Evolutionary conservation across 2,113 vertebrate species (phyloP), one percentile per base, ranked within the genome.

Genomic region (Atractosteus spatula): DNA sequence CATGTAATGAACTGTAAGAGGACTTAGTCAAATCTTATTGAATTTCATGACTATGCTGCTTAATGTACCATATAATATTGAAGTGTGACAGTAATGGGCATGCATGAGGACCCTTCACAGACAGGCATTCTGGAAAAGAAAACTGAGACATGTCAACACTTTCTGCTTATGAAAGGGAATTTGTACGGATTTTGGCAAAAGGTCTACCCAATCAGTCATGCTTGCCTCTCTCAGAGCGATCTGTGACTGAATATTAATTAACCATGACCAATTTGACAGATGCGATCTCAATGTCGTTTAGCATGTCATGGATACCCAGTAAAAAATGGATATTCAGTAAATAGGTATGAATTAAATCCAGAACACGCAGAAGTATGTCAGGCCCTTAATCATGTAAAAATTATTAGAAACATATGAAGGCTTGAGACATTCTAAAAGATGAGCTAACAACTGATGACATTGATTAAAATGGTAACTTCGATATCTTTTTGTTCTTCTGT

Each of bases 341-440:
- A 79, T 81, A 73, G 59, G 68, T 76, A 69, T 75, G 79, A 81
- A 77, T 57, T 66, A 70, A 66, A 79, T 62, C 62, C 75, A 77
- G 75, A 69, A 62, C 59, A 64, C 29, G 59, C 68, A 71, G 66
- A 7, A 62, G 66, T 68, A 71, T 72, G 69, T 75, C 62, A 70
- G 68, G 54, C 62, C 74, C 72, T 61, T 71, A 81, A 79, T 79
- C 77, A 78, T 77, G 64, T 75, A 71, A 13, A n/a, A 59, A 57
- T 59, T 61, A 83, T 83, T 76, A 62, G 64, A 83, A 83, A 76
- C 79, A 81, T 71, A 79, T 81, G 77, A 78, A 74, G 42, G 41
- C 62, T 61, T 54, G 55, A 17, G 65, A 65, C 62, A 65, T 47
- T 74, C 62, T 41, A n/a, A 41, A 57, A 41, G 17, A 69, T 8